Evolutionary conservation across 2,888 invertebrate genomes (phyloP).

Genomic region (Metalampra italica): DNA sequence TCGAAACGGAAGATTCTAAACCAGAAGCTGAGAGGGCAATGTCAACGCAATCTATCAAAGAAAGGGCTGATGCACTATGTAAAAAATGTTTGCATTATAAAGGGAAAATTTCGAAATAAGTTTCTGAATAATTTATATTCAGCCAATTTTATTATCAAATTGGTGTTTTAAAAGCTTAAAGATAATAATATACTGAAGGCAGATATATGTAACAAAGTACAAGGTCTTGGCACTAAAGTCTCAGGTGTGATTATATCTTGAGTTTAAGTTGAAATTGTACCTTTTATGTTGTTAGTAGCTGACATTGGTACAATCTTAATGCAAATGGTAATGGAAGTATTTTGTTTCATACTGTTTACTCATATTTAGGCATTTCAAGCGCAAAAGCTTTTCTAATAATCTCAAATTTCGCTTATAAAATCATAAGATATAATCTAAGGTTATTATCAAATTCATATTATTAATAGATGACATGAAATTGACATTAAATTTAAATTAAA

Average conservation of each 20-base stretch:
- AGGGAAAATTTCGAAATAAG: conserved; percentile 59
- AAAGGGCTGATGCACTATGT: conserved; percentile 70
- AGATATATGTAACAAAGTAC: conserved; percentile 3
- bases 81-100: conserved; percentile 75
- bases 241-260: no score
- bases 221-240: no score
- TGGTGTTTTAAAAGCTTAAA: conserved; percentile 9
- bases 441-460: no score
- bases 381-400: background rate
- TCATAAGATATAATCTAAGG: background rate
- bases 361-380: background rate
- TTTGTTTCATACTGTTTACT: background rate
- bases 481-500: no score
- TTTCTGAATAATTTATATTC: conserved; percentile 15
- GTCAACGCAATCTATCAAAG: conserved; percentile 54
- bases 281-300: no score
- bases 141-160: conserved; percentile 14
- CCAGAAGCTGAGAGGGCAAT: conserved; percentile 58
- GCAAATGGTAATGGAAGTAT: no score
- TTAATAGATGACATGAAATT: no score
- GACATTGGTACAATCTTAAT: no score
- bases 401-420: background rate
- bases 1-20: conserved; percentile 57
- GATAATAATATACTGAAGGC: conserved; percentile 8
- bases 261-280: no score